Conservation (phyloP, 2,113 vertebrate genomes). For the Theristicus caerulescens region DNA sequence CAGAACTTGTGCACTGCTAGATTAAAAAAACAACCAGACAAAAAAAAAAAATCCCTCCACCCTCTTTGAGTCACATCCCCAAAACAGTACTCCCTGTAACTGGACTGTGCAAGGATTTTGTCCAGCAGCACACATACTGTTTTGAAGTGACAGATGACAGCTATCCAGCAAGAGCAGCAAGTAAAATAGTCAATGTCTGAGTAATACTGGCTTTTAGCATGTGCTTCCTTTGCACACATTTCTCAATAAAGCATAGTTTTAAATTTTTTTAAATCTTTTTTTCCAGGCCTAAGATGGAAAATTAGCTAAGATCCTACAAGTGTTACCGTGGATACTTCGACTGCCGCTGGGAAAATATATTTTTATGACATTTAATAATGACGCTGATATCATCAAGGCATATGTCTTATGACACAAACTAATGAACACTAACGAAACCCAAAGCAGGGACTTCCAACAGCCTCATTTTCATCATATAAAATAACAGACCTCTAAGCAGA, state of each 20-base stretch:
- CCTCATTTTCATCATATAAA: neutral
- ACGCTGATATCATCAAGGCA: neutral
- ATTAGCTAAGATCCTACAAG: neutral
- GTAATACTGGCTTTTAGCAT: neutral
- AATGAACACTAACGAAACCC: neutral
- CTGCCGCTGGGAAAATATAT: neutral
- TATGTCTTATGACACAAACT: slow-evolving; percentile 3
- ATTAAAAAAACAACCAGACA: too few relatives aligned
- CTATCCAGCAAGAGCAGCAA: neutral
- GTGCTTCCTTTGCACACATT: neutral
- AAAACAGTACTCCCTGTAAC: neutral
- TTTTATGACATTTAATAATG: slow-evolving; percentile 3
- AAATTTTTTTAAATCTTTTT: neutral
- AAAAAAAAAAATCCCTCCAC: neutral
- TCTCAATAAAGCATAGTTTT: neutral
- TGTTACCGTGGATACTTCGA: neutral
- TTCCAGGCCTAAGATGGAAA: neutral
- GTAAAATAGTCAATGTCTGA: neutral
- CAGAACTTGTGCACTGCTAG: neutral
- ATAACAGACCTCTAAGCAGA: neutral
- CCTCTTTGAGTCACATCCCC: neutral
- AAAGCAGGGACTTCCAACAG: neutral
- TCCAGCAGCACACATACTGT: neutral
- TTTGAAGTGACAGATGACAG: neutral
- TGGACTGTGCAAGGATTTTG: neutral